phyloP scores from a whole-genome alignment of 2,888 invertebrate genomes.

The Amblyjoppa proteus region DNA sequence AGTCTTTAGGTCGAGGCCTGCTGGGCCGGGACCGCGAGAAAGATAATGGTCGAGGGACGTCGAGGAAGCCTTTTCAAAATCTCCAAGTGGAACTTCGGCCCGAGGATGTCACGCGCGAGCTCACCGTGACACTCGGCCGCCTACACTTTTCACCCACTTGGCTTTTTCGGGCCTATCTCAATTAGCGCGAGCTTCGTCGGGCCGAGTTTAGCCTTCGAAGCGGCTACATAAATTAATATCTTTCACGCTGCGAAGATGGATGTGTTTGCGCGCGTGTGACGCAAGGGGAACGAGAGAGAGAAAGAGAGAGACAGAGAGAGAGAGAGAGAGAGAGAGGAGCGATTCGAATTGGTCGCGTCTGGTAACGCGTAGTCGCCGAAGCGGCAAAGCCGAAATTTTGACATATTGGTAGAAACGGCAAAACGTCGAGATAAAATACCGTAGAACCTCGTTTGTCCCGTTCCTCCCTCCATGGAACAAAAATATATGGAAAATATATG shows the following conservation, averaged over 20 bases:
- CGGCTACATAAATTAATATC: slow-evolving; percentile 1
- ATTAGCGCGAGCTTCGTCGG: slow-evolving; percentile 49
- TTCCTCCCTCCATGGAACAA: too few relatives aligned
- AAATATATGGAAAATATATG: too few relatives aligned
- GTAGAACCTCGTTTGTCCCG: too few relatives aligned
- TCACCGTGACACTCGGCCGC: slow-evolving; percentile 33
- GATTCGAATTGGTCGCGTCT: too few relatives aligned
- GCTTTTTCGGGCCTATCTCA: slow-evolving; percentile 55
- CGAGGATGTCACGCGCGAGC: slow-evolving; percentile 56
- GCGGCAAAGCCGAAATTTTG: neutral
- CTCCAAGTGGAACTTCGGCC: slow-evolving; percentile 40
- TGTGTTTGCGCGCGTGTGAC: neutral
- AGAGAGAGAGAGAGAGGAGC: neutral
- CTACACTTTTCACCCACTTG: slow-evolving; percentile 56
- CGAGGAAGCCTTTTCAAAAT: slow-evolving; percentile 6
- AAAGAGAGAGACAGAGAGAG: neutral
- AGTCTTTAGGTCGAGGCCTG: neutral
- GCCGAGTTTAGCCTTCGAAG: slow-evolving; percentile 50
- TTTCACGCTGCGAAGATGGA: neutral
- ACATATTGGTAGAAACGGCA: too few relatives aligned
- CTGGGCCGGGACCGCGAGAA: slow-evolving; percentile 8
- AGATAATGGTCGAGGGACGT: neutral
- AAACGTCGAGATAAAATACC: too few relatives aligned
- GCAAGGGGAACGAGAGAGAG: neutral
- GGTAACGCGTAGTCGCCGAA: neutral